phyloP scores from a whole-genome alignment of 2,888 invertebrate genomes.

The Notocelia uddmanniana region DNA sequence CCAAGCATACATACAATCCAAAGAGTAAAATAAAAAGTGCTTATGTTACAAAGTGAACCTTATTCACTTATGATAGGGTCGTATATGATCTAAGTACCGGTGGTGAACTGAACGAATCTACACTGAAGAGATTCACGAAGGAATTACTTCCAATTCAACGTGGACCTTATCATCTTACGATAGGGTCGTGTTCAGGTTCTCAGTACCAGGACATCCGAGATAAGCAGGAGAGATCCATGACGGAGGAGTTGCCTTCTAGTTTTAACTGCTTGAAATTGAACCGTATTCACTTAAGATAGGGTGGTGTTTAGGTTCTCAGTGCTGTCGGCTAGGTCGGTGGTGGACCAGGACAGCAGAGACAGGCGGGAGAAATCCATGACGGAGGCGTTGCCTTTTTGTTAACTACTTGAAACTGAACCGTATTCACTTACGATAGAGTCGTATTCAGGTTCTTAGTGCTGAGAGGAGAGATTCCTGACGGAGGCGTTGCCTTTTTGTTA shows the following conservation, averaged over 20 bases:
- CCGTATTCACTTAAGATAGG: slow-evolving; percentile 66
- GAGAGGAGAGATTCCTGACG: slow-evolving; percentile 66
- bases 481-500: background rate
- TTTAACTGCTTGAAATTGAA: slow-evolving; percentile 63
- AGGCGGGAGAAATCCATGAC: slow-evolving; percentile 92
- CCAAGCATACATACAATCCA: too few relatives aligned
- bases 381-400: slow-evolving; percentile 89
- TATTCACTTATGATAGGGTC: slow-evolving; percentile 53
- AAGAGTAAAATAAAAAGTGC: too few relatives aligned
- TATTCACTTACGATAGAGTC: slow-evolving; percentile 69
- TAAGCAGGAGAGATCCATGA: slow-evolving; percentile 90
- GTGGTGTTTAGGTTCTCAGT: slow-evolving; percentile 87
- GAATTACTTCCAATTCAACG: too few relatives aligned
- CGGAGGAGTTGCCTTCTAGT: slow-evolving; percentile 89
- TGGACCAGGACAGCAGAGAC: slow-evolving; percentile 93
- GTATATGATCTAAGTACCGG: slow-evolving; percentile 88
- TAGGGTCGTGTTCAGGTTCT: slow-evolving; percentile 4
- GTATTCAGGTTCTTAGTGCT: slow-evolving; percentile 88
- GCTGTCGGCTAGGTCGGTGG: slow-evolving; percentile 91
- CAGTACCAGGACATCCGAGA: background rate
- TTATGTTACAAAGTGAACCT: background rate
- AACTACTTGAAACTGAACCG: slow-evolving; percentile 71
- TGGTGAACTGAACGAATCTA: too few relatives aligned
- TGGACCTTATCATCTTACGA: background rate
- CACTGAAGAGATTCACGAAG: too few relatives aligned